Conservation (phyloP, 2,797 vertebrate genomes). For the Leucoraja ocellata region DNA sequence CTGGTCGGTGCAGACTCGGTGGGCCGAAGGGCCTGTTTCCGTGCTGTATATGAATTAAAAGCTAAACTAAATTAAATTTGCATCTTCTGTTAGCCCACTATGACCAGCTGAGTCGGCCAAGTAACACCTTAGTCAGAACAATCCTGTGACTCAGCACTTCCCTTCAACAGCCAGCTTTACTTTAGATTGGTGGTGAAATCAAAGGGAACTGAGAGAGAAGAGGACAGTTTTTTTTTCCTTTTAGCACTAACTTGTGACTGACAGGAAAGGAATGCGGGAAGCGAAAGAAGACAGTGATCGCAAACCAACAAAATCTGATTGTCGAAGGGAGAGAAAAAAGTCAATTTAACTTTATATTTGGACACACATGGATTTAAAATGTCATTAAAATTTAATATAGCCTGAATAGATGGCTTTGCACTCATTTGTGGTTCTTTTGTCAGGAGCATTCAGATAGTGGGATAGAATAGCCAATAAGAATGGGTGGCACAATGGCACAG, state of each 20-base stretch:
- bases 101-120: neutral
- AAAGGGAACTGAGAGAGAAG: neutral
- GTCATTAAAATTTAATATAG: neutral
- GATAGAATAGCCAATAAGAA: neutral
- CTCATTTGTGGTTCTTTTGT: neutral
- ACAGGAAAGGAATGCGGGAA: neutral
- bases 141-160: neutral
- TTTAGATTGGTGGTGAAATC: neutral
- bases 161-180: neutral
- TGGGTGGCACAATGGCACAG: neutral
- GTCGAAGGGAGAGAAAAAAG: neutral
- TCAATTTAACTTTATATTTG: neutral
- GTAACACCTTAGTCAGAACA: neutral
- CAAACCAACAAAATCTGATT: neutral
- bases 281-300: neutral
- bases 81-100: neutral
- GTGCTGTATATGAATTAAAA: no score
- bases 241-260: neutral
- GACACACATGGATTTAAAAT: no score
- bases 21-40: no score
- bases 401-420: neutral
- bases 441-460: neutral
- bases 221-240: neutral
- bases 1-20: no score
- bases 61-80: no score